Conservation (phyloP, 1,140 invertebrate genomes). For the Trachymyrmex cornetzi region DNA sequence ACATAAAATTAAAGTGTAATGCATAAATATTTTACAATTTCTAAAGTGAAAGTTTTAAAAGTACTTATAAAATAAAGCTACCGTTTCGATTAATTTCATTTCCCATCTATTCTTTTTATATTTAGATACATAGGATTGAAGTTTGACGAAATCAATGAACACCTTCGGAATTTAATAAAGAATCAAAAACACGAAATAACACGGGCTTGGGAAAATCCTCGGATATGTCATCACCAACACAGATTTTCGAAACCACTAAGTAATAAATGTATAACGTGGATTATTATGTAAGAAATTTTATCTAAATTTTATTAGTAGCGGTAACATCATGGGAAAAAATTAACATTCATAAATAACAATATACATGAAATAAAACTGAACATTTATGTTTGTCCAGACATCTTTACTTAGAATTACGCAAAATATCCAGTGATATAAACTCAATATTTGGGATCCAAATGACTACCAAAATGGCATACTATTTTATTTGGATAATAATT, state of each 20-base stretch:
- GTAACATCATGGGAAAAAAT: background rate
- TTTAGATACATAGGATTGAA: constrained; percentile 1
- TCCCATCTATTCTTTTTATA: background rate
- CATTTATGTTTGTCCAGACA: background rate
- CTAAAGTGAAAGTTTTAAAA: background rate
- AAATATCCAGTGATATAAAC: constrained; percentile 19
- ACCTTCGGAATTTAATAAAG: background rate
- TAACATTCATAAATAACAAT: background rate
- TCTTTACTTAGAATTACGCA: constrained; percentile 16
- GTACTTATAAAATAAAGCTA: background rate
- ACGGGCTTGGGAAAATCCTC: background rate
- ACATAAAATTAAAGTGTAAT: background rate
- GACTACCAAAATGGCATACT: background rate
- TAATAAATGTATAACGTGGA: background rate
- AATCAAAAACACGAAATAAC: background rate
- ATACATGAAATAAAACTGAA: background rate
- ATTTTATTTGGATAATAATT: background rate
- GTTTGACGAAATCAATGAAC: constrained; percentile 13
- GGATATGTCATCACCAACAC: background rate
- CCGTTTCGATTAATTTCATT: background rate
- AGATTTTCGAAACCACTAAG: background rate
- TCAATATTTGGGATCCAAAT: constrained; percentile 29
- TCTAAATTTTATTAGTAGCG: background rate
- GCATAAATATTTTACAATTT: background rate
- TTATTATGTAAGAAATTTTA: background rate